Percentiles rank a stretch among this genome's conserved stretches.
phyloP scores from a whole-genome alignment of 2,888 invertebrate genomes.

The Pherbina coryleti region DNA sequence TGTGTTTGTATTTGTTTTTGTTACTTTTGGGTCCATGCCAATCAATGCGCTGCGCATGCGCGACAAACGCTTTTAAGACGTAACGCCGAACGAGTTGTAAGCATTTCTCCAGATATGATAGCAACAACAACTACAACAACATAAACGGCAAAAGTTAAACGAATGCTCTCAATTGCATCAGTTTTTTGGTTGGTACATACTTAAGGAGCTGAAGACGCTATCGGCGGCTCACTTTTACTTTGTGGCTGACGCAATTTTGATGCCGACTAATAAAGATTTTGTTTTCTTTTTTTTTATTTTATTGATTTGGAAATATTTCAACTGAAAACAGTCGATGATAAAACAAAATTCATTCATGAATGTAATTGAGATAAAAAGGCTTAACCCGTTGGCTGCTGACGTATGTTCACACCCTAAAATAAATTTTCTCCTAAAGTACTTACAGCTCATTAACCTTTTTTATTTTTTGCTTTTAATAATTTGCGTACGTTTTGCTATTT shows the following conservation, averaged over 20 bases:
- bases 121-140: neutral
- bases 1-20: too few relatives aligned
- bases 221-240: slow-evolving; percentile 10
- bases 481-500: neutral
- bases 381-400: too few relatives aligned
- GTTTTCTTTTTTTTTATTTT: neutral
- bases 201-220: neutral
- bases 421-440: too few relatives aligned
- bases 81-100: neutral
- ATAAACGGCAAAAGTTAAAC: neutral
- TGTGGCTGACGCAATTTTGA: slow-evolving; percentile 1
- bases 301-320: neutral
- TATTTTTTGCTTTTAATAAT: too few relatives aligned
- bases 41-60: neutral
- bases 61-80: slow-evolving; percentile 2
- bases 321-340: neutral
- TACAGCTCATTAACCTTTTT: too few relatives aligned
- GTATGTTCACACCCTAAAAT: too few relatives aligned
- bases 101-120: slow-evolving; percentile 9
- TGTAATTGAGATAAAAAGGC: neutral
- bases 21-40: neutral
- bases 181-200: too few relatives aligned
- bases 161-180: neutral
- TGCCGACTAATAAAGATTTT: neutral
- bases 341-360: slow-evolving; percentile 1